phyloP scores from a whole-genome alignment of 2,113 vertebrate genomes.

The Notothenia coriiceps region DNA sequence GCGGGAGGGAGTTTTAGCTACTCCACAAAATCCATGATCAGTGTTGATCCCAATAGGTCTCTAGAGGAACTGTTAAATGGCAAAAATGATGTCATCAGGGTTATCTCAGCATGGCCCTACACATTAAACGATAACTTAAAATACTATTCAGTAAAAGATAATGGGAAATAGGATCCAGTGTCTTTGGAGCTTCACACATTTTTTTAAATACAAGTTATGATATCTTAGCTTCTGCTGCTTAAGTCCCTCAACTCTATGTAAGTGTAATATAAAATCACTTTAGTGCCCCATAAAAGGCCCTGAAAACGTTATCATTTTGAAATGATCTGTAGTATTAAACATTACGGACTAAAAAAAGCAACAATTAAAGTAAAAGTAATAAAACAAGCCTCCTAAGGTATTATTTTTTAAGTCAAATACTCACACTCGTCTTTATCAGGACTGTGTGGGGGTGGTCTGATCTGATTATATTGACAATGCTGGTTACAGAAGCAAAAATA shows the following conservation, averaged over 20 bases:
- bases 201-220: not conserved
- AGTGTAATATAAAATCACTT: no score
- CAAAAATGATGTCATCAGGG: not conserved
- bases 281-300: no score
- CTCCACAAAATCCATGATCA: not conserved
- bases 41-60: not conserved
- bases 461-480: not conserved
- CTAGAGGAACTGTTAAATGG: not conserved
- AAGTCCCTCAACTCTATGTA: no score
- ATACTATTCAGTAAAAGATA: not conserved
- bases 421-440: not conserved
- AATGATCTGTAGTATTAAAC: no score
- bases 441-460: not conserved
- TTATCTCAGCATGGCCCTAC: not conserved
- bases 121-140: no score
- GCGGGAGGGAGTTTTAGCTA: not conserved
- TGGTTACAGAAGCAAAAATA: not conserved
- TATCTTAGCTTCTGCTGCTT: not conserved
- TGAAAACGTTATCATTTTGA: no score
- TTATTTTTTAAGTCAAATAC: not conserved
- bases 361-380: no score
- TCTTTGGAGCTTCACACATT: not conserved
- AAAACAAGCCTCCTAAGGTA: not conserved
- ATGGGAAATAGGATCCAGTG: not conserved
- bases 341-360: no score